A percentile compares a stretch with the other conserved stretches of the same genome.
These are phyloP conservation scores for Astropecten irregularis DNA, from an alignment of 53 echinoderm and acorn worm species.

Conservation along the genomic window DNA sequence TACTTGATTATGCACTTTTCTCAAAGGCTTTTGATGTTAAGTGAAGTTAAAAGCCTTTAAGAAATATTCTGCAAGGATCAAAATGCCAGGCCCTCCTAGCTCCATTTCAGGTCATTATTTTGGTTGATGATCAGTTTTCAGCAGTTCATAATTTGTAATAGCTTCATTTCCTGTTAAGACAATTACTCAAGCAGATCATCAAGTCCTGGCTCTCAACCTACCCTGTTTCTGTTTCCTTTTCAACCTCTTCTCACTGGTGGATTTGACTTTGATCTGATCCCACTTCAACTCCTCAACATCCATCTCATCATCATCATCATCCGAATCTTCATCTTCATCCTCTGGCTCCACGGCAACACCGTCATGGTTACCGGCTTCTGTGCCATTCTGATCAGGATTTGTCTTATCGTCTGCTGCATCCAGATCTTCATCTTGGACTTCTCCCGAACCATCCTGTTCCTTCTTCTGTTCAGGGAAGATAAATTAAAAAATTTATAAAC, in stretches of 20 bases:
- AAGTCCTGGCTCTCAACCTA: too few species aligned
- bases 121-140: too few species aligned
- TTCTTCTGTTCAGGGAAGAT: slow-evolving; percentile 21
- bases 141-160: too few species aligned
- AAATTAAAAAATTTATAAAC: too few species aligned
- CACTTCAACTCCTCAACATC: slow-evolving; percentile 71
- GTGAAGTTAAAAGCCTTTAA: too few species aligned
- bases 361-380: slow-evolving; percentile 19
- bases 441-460: slow-evolving; percentile 6
- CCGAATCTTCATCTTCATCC: slow-evolving; percentile 27
- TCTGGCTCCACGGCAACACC: background rate
- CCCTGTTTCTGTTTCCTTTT: slow-evolving; percentile 75
- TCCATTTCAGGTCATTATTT: too few species aligned
- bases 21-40: too few species aligned
- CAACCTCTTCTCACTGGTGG: slow-evolving; percentile 87
- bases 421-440: slow-evolving; percentile 20
- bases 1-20: too few species aligned
- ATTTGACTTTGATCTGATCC: slow-evolving; percentile 83
- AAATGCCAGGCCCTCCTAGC: too few species aligned
- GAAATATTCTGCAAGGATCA: too few species aligned
- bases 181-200: too few species aligned
- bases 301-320: slow-evolving; percentile 52
- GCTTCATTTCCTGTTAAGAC: too few species aligned
- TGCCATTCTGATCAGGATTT: slow-evolving; percentile 12
- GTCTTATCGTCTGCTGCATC: slow-evolving; percentile 18